phyloP scores from a whole-genome alignment of 2,113 vertebrate genomes.

The Saccopteryx bilineata region DNA sequence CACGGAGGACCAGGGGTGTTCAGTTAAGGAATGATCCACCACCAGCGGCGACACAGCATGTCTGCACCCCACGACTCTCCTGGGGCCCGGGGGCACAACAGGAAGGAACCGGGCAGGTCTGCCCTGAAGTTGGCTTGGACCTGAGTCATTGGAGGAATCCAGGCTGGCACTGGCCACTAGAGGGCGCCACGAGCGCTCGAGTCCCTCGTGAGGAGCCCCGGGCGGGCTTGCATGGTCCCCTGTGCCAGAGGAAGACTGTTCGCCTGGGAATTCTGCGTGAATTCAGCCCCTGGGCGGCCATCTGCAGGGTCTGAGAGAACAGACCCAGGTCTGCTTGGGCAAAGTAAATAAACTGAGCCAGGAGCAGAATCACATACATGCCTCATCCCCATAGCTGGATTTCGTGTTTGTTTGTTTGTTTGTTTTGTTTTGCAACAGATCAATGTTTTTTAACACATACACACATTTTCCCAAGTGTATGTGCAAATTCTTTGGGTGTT shows the following conservation, averaged over 20 bases:
- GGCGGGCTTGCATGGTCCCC: not conserved
- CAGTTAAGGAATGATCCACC: not conserved
- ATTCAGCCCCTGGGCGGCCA: not conserved
- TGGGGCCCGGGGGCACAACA: not conserved
- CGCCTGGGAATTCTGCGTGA: not conserved
- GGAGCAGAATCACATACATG: fast-evolving
- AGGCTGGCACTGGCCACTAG: not conserved
- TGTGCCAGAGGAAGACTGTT: not conserved
- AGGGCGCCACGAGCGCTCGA: not conserved
- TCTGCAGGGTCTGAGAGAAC: not conserved
- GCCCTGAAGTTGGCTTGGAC: not conserved
- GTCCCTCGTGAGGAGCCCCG: fast-evolving
- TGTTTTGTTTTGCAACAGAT: not conserved
- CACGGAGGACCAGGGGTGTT: no score
- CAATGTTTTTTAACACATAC: not conserved
- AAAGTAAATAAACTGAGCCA: not conserved
- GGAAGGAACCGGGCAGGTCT: not conserved
- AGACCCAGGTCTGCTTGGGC: not conserved
- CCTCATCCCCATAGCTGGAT: no score
- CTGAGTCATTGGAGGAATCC: fast-evolving
- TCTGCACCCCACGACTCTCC: fast-evolving
- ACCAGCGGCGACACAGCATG: not conserved
- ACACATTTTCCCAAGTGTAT: not conserved
- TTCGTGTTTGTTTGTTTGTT: not conserved
- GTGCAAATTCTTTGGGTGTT: not conserved